Percentiles rank a stretch among this genome's conserved stretches.
phyloP scores from a whole-genome alignment of 2,113 vertebrate genomes.

The Erythrolamprus reginae region DNA sequence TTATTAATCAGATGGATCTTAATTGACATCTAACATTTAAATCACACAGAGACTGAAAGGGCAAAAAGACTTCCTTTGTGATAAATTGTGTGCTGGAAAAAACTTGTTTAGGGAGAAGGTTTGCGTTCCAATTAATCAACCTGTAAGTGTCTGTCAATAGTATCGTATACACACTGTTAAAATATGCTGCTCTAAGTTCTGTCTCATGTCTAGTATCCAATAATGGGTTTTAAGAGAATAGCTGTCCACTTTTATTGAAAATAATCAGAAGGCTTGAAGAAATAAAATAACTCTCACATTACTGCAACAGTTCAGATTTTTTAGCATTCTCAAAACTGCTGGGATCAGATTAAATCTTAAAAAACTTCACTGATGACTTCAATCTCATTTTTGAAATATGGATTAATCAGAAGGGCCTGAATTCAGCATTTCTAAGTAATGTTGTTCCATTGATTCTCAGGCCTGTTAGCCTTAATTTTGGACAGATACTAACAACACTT shows the following conservation, averaged over 20 bases:
- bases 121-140: neutral
- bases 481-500: conserved; percentile 62
- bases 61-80: neutral
- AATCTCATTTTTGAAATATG: conserved; percentile 71
- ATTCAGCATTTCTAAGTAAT: conserved; percentile 72
- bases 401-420: conserved; percentile 64
- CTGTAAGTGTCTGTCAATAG: neutral
- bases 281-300: conserved; percentile 56
- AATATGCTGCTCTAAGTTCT: neutral
- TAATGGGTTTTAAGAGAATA: conserved; percentile 64
- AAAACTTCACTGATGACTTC: conserved; percentile 67
- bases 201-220: conserved; percentile 51
- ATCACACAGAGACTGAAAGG: neutral
- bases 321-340: conserved; percentile 61
- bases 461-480: conserved; percentile 51
- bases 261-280: conserved; percentile 52
- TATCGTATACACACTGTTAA: neutral
- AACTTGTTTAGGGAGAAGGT: neutral
- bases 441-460: conserved; percentile 69
- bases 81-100: neutral
- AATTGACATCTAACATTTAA: neutral
- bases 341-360: conserved; percentile 61
- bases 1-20: neutral
- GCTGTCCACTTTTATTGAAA: conserved; percentile 63
- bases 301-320: conserved; percentile 64